A percentile compares a stretch with the other conserved stretches of the same genome.
Conservation (phyloP, 2,113 vertebrate species). For the Dipodomys ordii region DNA sequence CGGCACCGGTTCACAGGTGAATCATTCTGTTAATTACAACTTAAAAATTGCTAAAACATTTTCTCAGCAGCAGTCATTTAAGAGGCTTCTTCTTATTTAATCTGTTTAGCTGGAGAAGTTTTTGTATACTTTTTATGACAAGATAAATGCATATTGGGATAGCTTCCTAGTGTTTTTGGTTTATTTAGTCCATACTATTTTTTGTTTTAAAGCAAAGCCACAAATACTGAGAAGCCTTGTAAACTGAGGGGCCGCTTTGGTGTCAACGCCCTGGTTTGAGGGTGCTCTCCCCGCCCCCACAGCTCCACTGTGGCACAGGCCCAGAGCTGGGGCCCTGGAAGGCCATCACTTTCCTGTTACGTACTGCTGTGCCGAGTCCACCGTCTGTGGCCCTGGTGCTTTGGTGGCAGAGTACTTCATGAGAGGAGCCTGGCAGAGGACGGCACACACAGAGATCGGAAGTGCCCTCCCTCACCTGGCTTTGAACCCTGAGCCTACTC, state of each 20-base stretch:
- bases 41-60: constrained; percentile 58
- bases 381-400: neutral
- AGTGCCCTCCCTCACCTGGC: no score
- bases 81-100: constrained; percentile 51
- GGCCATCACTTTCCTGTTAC: neutral
- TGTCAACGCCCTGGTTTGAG: neutral
- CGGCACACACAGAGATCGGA: neutral
- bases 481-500: neutral
- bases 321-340: no score
- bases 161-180: constrained; percentile 35
- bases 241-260: neutral
- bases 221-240: neutral
- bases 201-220: constrained; percentile 53
- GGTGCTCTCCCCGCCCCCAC: neutral
- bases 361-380: neutral
- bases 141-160: constrained; percentile 56
- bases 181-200: neutral
- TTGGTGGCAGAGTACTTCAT: no score
- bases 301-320: no score
- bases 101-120: neutral
- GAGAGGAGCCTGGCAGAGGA: neutral
- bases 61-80: constrained; percentile 64
- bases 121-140: constrained; percentile 67
- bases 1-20: no score
- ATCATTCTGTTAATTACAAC: neutral